phyloP scores from a whole-genome alignment of 2,113 vertebrate species.

The Percina caprodes region DNA sequence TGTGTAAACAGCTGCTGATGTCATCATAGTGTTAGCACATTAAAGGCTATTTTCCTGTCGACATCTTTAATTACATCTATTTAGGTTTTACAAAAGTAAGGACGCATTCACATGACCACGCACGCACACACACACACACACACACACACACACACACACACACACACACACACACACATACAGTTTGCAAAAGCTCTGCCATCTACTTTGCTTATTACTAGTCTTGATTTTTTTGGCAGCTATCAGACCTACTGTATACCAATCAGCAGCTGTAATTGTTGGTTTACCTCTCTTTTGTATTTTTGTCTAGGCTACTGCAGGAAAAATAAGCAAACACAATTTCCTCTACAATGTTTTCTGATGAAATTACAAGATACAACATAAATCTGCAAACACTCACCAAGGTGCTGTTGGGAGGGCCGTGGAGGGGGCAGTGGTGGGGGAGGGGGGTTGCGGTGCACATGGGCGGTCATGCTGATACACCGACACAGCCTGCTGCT shows the following conservation, averaged over 20 bases:
- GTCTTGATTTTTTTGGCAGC: background rate
- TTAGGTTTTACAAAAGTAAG: background rate
- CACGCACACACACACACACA: too few species aligned
- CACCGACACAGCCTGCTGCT: constrained; percentile 90
- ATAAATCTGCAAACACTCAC: constrained; percentile 78
- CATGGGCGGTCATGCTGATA: constrained; percentile 64
- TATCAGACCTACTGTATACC: background rate
- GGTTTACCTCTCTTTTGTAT: background rate
- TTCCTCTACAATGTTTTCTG: background rate
- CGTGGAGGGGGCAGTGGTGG: constrained; percentile 79
- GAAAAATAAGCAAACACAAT: background rate
- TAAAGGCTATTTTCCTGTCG: constrained; percentile 1
- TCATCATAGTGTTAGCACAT: background rate
- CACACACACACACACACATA: background rate
- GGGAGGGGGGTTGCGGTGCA: constrained; percentile 85
- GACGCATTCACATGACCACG: background rate
- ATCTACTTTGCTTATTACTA: constrained; percentile 1
- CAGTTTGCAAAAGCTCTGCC: background rate
- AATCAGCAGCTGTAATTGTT: constrained; percentile 1
- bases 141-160: too few species aligned
- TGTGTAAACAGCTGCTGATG: constrained; percentile 3
- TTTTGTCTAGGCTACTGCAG: background rate
- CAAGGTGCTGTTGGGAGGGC: constrained; percentile 71
- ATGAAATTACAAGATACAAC: background rate
- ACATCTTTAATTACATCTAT: background rate